Conservation (phyloP, 2,888 invertebrate genomes). For the Dioctria linearis region DNA sequence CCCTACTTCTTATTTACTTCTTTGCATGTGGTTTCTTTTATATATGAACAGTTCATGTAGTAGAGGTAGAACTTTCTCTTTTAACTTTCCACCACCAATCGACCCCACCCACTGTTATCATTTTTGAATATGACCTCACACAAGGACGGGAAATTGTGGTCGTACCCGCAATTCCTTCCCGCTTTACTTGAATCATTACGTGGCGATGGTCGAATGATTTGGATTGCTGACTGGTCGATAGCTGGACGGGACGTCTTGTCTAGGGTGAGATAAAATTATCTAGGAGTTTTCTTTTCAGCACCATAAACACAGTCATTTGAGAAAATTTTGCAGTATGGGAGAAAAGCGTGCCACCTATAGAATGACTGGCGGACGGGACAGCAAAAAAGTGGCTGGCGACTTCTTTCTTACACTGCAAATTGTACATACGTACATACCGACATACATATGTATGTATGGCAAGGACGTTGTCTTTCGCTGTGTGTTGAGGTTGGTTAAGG, state of each 20-base stretch:
- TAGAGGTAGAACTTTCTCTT: constrained; percentile 50
- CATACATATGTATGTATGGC: constrained; percentile 39
- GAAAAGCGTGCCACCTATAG: constrained; percentile 8
- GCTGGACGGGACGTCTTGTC: constrained; percentile 48
- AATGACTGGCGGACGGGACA: constrained; percentile 37
- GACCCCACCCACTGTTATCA: background rate
- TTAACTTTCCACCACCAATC: constrained; percentile 6
- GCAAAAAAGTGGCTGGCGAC: constrained; percentile 41
- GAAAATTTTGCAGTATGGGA: background rate
- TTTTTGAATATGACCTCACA: constrained; percentile 43
- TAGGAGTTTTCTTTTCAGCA: constrained; percentile 19
- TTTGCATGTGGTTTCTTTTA: constrained; percentile 49
- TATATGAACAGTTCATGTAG: constrained; percentile 15
- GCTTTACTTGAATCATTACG: constrained; percentile 30
- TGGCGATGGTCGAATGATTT: constrained; percentile 38
- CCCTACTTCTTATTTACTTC: constrained; percentile 31
- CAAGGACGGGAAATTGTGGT: constrained; percentile 47
- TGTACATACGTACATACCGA: constrained; percentile 12
- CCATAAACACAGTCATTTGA: constrained; percentile 46
- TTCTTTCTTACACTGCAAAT: constrained; percentile 35
- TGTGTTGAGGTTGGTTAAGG: constrained; percentile 53
- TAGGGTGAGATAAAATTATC: constrained; percentile 31
- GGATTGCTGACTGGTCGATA: constrained; percentile 42
- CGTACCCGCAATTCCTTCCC: background rate
- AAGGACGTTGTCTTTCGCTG: constrained; percentile 51